Evolutionary conservation across 2,888 invertebrate species (phyloP).

Genomic region (Eristalis arbustorum): DNA sequence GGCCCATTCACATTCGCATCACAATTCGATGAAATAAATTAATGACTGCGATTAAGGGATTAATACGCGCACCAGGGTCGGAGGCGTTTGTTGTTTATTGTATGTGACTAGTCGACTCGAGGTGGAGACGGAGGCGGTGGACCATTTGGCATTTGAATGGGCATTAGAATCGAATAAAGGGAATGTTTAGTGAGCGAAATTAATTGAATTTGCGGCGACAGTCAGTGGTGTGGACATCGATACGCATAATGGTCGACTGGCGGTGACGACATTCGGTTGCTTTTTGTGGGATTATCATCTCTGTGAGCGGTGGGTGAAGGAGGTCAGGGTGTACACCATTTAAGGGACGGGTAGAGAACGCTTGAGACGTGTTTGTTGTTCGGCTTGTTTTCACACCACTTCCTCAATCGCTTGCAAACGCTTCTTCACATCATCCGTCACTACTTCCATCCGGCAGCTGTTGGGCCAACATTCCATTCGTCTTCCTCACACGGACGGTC

Average conservation of each 20-base stretch:
- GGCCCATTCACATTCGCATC: conserved; percentile 56
- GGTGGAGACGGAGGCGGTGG: neutral
- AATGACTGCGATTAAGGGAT: conserved; percentile 61
- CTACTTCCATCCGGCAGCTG: neutral
- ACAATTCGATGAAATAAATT: conserved; percentile 65
- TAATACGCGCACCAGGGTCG: conserved; percentile 9
- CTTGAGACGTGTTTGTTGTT: too few species aligned
- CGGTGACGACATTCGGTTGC: neutral
- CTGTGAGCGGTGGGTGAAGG: neutral
- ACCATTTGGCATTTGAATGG: conserved; percentile 46
- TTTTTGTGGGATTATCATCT: neutral
- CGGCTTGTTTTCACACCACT: too few species aligned
- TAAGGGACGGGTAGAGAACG: too few species aligned
- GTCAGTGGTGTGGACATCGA: neutral
- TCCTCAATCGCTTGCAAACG: too few species aligned
- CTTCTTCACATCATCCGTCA: neutral
- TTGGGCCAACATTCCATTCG: neutral
- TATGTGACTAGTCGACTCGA: conserved; percentile 30
- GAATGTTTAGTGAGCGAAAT: conserved; percentile 44
- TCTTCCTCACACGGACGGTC: conserved; percentile 11
- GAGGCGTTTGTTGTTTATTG: neutral
- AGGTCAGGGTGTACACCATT: neutral
- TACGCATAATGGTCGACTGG: neutral
- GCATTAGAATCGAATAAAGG: conserved; percentile 46
- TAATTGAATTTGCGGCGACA: conserved; percentile 49